Evolutionary conservation across 2,888 invertebrate species (phyloP), one percentile per base, ranked within the genome.

Genomic region (Alentia gelatinosa): DNA sequence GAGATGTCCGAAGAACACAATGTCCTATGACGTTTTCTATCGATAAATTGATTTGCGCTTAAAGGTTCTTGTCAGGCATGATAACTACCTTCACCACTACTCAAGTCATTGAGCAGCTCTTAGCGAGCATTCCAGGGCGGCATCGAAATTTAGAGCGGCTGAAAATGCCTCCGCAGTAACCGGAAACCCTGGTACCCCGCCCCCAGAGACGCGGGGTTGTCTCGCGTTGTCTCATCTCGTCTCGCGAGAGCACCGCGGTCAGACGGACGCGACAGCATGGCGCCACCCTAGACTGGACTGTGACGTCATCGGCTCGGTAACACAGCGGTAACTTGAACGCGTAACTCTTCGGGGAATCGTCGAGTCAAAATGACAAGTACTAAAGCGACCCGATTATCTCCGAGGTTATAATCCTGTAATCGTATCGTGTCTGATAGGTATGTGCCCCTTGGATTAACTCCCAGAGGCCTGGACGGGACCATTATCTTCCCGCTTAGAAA

Each of bases 191-290:
- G 68, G 30, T 68, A 26, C n/a, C 79, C 15, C 15, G 79, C 39
- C 37, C 39, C 79, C 23, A 35, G 37, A 19, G 37, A 39, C 79
- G 79, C 39, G 37, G 79, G 37, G 23, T 79, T 39, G 79, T 79
- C 39, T 79, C 79, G 39, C 37, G 37, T 15, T 33, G 74, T 33
- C 74, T 26, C 79, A 39, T 26, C 9, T 79, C 39, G 79, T 79
- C 39, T 79, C 79, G 79, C 39, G 79, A 79, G 79, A 79, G 19
- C 79, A 37, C 79, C 39, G 79, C 79, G 79, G 79, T 79, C 79
- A 79, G 39, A 19, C 12, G 37, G 37, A 35, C 23, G 37, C 79
- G 79, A 12, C 79, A 79, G 15, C 5, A 12, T 35, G 79, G 79
- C 79, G 79, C 79, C 79, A 33, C 35, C 35, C 37, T n/a, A 15